These are phyloP conservation scores for Caenorhabditis latens DNA, from an alignment of 1,140 invertebrate genomes.

Conservation along the genomic window DNA sequence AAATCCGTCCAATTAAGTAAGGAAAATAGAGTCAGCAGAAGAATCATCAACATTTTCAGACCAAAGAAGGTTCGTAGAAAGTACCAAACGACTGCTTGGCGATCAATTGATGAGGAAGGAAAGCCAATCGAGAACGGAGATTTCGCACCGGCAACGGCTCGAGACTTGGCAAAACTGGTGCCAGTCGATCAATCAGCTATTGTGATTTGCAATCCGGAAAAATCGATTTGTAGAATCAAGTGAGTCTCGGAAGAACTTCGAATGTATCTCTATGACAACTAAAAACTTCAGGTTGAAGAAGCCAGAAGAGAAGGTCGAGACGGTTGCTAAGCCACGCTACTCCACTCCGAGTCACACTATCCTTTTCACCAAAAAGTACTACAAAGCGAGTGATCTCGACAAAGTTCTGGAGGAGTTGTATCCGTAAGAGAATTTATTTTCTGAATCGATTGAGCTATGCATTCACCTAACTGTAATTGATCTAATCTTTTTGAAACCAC, in stretches of 20 bases:
- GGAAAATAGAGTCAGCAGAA: not conserved
- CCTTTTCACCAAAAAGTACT: not conserved
- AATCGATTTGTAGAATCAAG: not conserved
- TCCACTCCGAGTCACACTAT: not conserved
- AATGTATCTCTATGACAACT: not conserved
- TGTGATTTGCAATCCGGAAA: slow-evolving; percentile 1
- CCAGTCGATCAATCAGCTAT: not conserved
- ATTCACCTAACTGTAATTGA: too few species aligned
- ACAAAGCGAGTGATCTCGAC: not conserved
- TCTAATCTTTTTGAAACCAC: too few species aligned
- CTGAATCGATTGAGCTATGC: too few species aligned
- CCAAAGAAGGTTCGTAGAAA: slow-evolving; percentile 29
- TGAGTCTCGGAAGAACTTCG: not conserved
- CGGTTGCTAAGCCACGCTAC: slow-evolving; percentile 16
- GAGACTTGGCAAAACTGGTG: not conserved
- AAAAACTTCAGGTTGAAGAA: not conserved
- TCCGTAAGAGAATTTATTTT: too few species aligned
- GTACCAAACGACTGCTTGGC: not conserved
- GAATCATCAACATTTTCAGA: not conserved
- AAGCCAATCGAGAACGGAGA: not conserved
- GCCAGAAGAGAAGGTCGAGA: not conserved
- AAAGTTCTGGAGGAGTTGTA: not conserved
- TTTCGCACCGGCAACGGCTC: not conserved
- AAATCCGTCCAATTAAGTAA: not conserved
- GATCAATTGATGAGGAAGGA: not conserved